Base-by-base conservation (phyloP, 2,113 vertebrate species). In the cat (Felis catus) region DNA sequence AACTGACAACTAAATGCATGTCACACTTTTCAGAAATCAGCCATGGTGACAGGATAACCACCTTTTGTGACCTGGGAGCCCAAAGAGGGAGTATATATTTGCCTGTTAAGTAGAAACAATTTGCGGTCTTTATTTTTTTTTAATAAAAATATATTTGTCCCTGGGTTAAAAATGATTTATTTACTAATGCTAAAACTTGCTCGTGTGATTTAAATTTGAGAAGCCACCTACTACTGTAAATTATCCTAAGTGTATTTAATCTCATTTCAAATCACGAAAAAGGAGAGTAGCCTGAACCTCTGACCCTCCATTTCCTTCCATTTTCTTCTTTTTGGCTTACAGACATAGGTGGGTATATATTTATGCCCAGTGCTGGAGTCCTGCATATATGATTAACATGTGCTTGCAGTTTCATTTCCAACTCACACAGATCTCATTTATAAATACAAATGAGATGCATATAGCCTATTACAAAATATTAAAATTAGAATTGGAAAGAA, bases 1-100 rank as follows among this genome's bases (percentile, higher is more conserved):
- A 99, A 99, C 99, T 99, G 99, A 99, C 99, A 99, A 99, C 99
- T 99, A 99, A 99, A 99, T 99, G 98, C 97, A 97, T 99, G 98
- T 99, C 99, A 99, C 98, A 99, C 98, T 99, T 99, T 98, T 99
- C 99, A 99, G 98, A 99, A 99, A 99, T 98, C 99, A 99, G 98
- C 98, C 97, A 58, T 96, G 93, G 97, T 99, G 99, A 99, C 99
- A 99, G 98, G 98, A 98, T 99, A 99, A 99, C 98, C 98, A 98
- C 99, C 98, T 99, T 99, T 98, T 99, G 98, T 99, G 99, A 99
- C 99, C 99, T 99, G 96, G 98, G 98, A 98, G 98, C 98, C 98
- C 96, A 82, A 94, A 98, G 98, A 98, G 84, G 94, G 97, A 98
- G 95, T 99, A 98, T 99, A 98, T 98, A 99, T 99, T 99, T 99